phyloP scores from a whole-genome alignment of 2,113 vertebrate genomes.

The Pseudorasbora parva region DNA sequence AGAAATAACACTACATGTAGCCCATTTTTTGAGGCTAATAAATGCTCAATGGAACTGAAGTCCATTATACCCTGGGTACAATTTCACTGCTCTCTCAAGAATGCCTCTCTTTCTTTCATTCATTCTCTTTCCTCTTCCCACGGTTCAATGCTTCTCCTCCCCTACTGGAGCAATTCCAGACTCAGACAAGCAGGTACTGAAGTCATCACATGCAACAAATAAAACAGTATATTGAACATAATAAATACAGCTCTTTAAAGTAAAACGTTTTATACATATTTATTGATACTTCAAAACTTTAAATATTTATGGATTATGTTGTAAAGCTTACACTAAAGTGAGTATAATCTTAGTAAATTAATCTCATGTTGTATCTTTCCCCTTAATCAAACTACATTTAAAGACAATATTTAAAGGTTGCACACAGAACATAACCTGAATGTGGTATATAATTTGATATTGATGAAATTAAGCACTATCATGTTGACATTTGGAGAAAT shows the following conservation, averaged over 20 bases:
- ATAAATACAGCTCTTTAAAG: too few species aligned
- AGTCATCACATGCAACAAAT: not conserved
- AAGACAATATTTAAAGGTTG: not conserved
- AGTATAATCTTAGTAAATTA: not conserved
- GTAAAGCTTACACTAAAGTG: not conserved
- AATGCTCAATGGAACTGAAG: slow-evolving; percentile 90
- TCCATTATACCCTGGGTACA: slow-evolving; percentile 84
- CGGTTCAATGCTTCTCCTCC: not conserved
- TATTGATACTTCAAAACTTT: not conserved
- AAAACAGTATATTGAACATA: not conserved
- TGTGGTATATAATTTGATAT: not conserved
- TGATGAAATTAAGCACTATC: not conserved
- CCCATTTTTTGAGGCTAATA: slow-evolving; percentile 89
- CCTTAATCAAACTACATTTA: not conserved
- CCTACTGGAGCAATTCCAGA: slow-evolving; percentile 6
- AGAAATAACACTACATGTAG: slow-evolving; percentile 78
- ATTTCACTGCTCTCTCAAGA: slow-evolving; percentile 81
- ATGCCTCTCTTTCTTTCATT: slow-evolving; percentile 77
- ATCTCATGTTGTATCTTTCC: not conserved
- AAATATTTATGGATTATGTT: not conserved
- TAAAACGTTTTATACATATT: too few species aligned
- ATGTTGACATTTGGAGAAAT: not conserved
- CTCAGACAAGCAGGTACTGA: slow-evolving; percentile 12
- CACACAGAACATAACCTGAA: not conserved
- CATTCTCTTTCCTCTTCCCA: slow-evolving; percentile 32